A percentile compares a stretch with the other conserved stretches of the same genome.
Conservation (phyloP, 2,797 vertebrate genomes). For the Capromys pilorides region DNA sequence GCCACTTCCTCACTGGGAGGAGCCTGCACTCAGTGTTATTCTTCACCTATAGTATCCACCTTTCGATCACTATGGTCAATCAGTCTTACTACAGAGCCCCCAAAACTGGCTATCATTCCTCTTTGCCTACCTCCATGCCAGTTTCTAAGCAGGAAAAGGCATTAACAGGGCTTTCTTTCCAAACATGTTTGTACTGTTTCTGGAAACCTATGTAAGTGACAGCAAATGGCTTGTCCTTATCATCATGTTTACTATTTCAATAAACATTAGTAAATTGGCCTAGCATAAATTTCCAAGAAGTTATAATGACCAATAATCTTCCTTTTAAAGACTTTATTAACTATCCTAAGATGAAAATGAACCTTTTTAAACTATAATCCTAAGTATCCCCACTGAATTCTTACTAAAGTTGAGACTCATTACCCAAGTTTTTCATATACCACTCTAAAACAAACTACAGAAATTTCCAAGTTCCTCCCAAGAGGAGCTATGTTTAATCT, state of each 20-base stretch:
- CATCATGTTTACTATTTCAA: background rate
- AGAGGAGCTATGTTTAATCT: slow-evolving; percentile 30
- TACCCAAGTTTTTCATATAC: background rate
- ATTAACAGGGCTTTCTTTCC: slow-evolving; percentile 34
- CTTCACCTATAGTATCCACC: background rate
- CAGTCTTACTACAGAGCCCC: background rate
- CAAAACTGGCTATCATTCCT: background rate
- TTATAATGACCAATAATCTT: background rate
- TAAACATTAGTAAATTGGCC: slow-evolving; percentile 16
- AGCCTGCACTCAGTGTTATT: too few relatives aligned
- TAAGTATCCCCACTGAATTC: slow-evolving; percentile 17
- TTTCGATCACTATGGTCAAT: background rate
- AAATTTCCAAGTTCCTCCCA: slow-evolving; percentile 5
- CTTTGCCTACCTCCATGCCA: background rate
- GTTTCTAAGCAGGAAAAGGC: slow-evolving; percentile 31
- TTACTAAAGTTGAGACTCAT: background rate
- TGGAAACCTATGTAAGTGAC: background rate
- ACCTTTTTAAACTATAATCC: slow-evolving; percentile 34
- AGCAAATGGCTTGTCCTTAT: background rate
- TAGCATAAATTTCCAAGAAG: slow-evolving; percentile 37
- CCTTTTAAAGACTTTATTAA: slow-evolving; percentile 34
- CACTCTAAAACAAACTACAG: slow-evolving; percentile 37
- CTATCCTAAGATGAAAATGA: background rate
- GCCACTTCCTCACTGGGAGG: background rate
- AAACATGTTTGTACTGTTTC: background rate